A percentile compares a stretch with the other conserved stretches of the same genome.
phyloP scores from a whole-genome alignment of 2,113 vertebrate species.

The Atractosteus spatula region DNA sequence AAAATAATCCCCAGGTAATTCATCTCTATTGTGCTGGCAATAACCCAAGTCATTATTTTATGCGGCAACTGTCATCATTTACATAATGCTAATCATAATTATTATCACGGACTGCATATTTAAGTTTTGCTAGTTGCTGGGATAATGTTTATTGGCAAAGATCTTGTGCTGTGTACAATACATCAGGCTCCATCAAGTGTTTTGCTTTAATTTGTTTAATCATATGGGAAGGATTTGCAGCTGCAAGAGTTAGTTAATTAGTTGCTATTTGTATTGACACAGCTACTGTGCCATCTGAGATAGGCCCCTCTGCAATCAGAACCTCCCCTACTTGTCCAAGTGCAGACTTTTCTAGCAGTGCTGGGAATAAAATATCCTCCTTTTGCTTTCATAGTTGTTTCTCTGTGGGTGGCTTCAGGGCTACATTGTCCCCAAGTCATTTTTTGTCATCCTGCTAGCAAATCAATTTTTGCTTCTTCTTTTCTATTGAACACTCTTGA shows the following conservation, averaged over 20 bases:
- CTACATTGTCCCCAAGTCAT: neutral
- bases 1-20: slow-evolving; percentile 5
- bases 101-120: slow-evolving; percentile 11
- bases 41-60: slow-evolving; percentile 7
- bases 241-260: neutral
- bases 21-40: slow-evolving; percentile 1
- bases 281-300: neutral
- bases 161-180: neutral
- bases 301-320: neutral
- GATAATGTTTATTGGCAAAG: neutral
- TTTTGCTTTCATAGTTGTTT: neutral
- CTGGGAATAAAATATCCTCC: neutral
- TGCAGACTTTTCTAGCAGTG: neutral
- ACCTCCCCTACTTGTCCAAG: neutral
- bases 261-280: neutral
- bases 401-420: neutral
- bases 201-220: slow-evolving; percentile 3
- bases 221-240: neutral
- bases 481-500: neutral
- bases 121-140: slow-evolving; percentile 4
- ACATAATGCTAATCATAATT: slow-evolving; percentile 14
- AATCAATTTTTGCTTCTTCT: neutral
- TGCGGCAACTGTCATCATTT: neutral
- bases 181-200: neutral
- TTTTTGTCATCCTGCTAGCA: neutral